A percentile compares a stretch with the other conserved stretches of the same genome.
phyloP scores from a whole-genome alignment of 2,797 vertebrate species.

The Huso huso region DNA sequence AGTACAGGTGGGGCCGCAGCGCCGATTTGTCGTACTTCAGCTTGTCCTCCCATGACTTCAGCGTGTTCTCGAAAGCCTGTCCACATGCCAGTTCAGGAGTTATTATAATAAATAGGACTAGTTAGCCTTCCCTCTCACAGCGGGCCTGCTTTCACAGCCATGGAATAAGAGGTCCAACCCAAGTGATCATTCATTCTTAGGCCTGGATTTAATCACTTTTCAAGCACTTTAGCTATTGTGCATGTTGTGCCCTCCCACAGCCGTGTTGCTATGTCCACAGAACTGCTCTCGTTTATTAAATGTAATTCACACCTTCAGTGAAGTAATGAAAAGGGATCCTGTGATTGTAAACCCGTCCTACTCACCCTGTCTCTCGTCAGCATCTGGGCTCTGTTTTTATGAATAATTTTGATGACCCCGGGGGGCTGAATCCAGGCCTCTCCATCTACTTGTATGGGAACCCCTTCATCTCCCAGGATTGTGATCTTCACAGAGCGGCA shows the following conservation, averaged over 20 bases:
- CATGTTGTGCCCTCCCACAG: too few species aligned
- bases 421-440: slow-evolving; percentile 97
- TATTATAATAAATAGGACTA: too few species aligned
- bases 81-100: slow-evolving; percentile 6
- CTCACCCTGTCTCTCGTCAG: slow-evolving; percentile 90
- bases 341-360: slow-evolving; percentile 7
- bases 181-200: too few species aligned
- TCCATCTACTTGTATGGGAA: slow-evolving; percentile 93
- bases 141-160: too few species aligned
- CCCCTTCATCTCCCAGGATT: slow-evolving; percentile 91
- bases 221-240: too few species aligned
- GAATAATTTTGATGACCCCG: slow-evolving; percentile 92
- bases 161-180: too few species aligned
- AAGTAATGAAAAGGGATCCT: too few species aligned
- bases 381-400: slow-evolving; percentile 97
- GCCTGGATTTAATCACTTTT: too few species aligned
- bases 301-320: too few species aligned
- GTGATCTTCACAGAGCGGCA: slow-evolving; percentile 97
- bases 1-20: slow-evolving; percentile 79
- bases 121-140: too few species aligned
- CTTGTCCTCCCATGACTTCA: slow-evolving; percentile 98
- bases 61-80: slow-evolving; percentile 92
- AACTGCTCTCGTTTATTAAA: too few species aligned
- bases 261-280: too few species aligned
- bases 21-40: slow-evolving; percentile 86